These are phyloP conservation scores for Drosophila setosimentum DNA, from an alignment of 2,888 invertebrate genomes.

Conservation along the genomic window DNA sequence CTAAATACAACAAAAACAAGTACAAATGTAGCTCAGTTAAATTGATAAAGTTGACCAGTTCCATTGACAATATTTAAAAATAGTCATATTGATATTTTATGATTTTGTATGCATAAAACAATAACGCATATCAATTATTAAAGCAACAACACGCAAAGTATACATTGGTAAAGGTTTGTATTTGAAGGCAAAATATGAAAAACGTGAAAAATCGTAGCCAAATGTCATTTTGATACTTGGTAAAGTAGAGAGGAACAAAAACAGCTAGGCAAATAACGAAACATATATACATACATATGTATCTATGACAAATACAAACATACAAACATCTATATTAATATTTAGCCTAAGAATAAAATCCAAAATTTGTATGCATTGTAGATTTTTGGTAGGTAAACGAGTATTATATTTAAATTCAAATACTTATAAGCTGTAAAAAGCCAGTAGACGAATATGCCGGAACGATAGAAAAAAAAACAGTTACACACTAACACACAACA, in stretches of 20 bases:
- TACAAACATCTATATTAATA: slow-evolving; percentile 33
- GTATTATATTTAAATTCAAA: slow-evolving; percentile 20
- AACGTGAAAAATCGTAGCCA: slow-evolving; percentile 27
- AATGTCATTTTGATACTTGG: slow-evolving; percentile 70
- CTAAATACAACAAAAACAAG: neutral
- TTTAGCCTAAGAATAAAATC: slow-evolving; percentile 37
- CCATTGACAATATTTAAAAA: slow-evolving; percentile 27
- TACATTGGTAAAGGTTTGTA: slow-evolving; percentile 59
- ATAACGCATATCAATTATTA: slow-evolving; percentile 36
- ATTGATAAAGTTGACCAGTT: slow-evolving; percentile 34
- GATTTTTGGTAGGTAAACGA: slow-evolving; percentile 52
- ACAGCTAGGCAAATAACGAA: slow-evolving; percentile 22
- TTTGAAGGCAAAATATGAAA: slow-evolving; percentile 30
- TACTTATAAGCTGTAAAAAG: slow-evolving; percentile 32
- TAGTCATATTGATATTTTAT: slow-evolving; percentile 35
- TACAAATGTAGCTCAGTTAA: slow-evolving; percentile 34
- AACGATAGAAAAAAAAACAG: slow-evolving; percentile 28
- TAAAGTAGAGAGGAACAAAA: slow-evolving; percentile 54
- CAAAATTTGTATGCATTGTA: slow-evolving; percentile 42
- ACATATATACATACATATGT: slow-evolving; percentile 11
- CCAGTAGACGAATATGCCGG: slow-evolving; percentile 25
- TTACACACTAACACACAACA: slow-evolving; percentile 1
- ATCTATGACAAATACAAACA: slow-evolving; percentile 8
- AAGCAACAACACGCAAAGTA: slow-evolving; percentile 30
- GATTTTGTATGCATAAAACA: slow-evolving; percentile 51